Evolutionary conservation across 2,113 vertebrate genomes (phyloP).

Genomic region (Anoplopoma fimbria): DNA sequence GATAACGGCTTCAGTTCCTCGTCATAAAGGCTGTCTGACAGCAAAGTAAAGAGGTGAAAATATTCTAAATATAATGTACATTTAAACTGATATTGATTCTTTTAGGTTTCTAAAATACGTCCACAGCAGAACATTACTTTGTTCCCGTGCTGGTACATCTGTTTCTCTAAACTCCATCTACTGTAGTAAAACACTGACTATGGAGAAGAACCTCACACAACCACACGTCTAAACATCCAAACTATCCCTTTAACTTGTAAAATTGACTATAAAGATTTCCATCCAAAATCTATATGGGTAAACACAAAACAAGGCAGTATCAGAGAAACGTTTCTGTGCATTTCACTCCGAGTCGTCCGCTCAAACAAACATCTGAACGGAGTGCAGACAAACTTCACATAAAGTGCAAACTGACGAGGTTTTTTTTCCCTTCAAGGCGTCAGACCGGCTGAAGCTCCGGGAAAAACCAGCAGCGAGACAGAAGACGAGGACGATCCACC

Average conservation of each 20-base stretch:
- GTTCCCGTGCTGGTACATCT: no score
- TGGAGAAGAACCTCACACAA: not conserved
- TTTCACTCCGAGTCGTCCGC: not conserved
- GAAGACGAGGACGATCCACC: not conserved
- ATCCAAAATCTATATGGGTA: not conserved
- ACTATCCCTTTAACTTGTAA: not conserved
- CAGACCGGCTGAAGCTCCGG: constrained; percentile 77
- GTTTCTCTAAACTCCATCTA: no score
- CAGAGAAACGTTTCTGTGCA: not conserved
- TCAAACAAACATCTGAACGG: not conserved
- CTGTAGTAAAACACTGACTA: not conserved
- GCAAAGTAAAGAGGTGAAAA: no score
- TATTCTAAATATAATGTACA: no score
- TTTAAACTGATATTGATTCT: no score
- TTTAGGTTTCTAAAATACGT: no score
- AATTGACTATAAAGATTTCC: not conserved
- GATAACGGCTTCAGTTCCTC: no score
- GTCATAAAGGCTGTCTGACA: no score
- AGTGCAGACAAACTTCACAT: constrained; percentile 36
- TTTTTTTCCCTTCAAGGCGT: constrained; percentile 50
- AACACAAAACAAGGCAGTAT: not conserved
- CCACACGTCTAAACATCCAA: no score
- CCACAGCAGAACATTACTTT: no score
- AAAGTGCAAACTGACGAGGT: constrained; percentile 76
- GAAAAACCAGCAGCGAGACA: not conserved